phyloP scores from a whole-genome alignment of 37 sponge, comb jelly and placozoan genomes.

The Spongia lamella region DNA sequence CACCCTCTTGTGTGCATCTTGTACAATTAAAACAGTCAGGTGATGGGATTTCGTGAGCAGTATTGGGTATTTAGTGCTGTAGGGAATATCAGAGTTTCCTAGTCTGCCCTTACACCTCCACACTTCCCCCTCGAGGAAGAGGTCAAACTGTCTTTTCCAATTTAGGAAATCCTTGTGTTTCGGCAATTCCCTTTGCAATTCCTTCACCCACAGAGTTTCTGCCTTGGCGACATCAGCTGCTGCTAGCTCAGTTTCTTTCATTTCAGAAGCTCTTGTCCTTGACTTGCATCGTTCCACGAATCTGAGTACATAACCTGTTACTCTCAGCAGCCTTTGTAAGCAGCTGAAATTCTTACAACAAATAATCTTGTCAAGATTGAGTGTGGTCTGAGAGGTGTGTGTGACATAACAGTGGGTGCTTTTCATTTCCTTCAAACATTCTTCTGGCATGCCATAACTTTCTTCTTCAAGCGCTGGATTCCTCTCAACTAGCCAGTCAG shows the following conservation, averaged over 20 bases:
- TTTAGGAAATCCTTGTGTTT: not conserved
- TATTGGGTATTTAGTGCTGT: not conserved
- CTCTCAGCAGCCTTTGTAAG: not conserved
- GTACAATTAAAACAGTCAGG: not conserved
- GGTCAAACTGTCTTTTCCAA: not conserved
- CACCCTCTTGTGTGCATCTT: not conserved
- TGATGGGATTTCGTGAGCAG: not conserved
- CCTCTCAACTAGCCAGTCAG: not conserved
- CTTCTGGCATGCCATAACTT: too few species aligned
- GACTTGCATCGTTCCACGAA: not conserved
- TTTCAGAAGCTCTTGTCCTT: not conserved
- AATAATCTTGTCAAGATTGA: not conserved
- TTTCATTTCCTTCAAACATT: too few species aligned
- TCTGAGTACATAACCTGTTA: not conserved
- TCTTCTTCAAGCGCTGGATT: too few species aligned
- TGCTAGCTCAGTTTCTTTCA: too few species aligned
- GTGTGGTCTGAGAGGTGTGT: too few species aligned
- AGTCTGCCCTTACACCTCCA: not conserved
- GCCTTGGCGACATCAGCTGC: not conserved
- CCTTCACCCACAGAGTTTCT: not conserved
- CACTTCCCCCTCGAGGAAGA: not conserved
- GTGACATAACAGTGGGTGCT: constrained; percentile 1
- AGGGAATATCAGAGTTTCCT: not conserved
- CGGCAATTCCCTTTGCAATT: not conserved
- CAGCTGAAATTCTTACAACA: not conserved